A percentile compares a stretch with the other conserved stretches of the same genome.
phyloP scores from a whole-genome alignment of 2,797 vertebrate genomes.

The Phataginus tetradactyla region DNA sequence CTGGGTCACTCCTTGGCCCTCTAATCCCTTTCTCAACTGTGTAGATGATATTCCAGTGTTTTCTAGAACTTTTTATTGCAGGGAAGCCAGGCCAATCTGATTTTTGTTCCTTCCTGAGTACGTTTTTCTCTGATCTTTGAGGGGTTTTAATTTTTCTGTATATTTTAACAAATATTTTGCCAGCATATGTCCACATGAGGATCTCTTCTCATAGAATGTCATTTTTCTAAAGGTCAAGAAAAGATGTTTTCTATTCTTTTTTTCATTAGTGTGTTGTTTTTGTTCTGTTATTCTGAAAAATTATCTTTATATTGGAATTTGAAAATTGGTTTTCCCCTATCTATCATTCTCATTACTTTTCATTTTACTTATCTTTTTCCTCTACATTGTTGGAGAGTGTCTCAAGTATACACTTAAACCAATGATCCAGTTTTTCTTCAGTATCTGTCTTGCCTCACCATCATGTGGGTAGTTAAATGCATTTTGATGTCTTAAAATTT shows the following conservation, averaged over 20 bases:
- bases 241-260: background rate
- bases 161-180: constrained; percentile 19
- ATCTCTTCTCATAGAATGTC: background rate
- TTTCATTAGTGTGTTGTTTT: constrained; percentile 19
- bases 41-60: background rate
- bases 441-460: background rate
- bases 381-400: background rate
- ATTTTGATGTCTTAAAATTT: background rate
- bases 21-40: background rate
- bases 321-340: background rate
- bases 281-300: background rate
- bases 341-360: background rate
- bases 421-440: background rate
- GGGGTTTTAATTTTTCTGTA: background rate
- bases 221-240: constrained; percentile 39
- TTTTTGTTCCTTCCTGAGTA: background rate
- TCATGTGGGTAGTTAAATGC: background rate
- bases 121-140: background rate
- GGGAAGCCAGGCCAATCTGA: background rate
- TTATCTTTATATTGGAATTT: constrained; percentile 11
- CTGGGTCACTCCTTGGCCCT: background rate
- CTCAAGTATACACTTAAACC: background rate
- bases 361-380: background rate
- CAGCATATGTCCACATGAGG: background rate
- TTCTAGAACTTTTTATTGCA: constrained; percentile 24